These are phyloP conservation scores for Eurypyga helias DNA, from an alignment of 2,113 vertebrate species.

Conservation along the genomic window DNA sequence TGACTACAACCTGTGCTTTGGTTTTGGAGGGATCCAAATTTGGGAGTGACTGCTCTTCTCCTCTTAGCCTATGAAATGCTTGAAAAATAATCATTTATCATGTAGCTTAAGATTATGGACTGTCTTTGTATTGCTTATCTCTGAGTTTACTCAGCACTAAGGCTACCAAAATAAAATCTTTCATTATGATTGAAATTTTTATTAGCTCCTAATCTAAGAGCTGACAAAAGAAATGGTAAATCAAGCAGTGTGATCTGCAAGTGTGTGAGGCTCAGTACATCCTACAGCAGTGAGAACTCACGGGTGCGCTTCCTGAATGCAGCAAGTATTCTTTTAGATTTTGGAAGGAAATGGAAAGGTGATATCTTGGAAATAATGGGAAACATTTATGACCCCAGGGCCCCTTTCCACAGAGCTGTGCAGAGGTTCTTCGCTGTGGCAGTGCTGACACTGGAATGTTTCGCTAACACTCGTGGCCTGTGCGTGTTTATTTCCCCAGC, in stretches of 20 bases:
- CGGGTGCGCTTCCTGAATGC: not conserved
- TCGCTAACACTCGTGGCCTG: rapidly evolving
- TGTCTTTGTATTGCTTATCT: not conserved
- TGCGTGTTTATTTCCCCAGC: rapidly evolving
- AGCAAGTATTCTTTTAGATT: rapidly evolving
- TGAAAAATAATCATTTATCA: not conserved
- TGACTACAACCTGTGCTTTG: not conserved
- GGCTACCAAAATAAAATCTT: not conserved
- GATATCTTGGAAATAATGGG: not conserved
- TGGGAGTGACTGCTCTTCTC: not conserved
- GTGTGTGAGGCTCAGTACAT: rapidly evolving
- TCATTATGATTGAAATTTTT: not conserved
- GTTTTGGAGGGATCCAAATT: not conserved
- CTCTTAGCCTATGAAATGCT: not conserved
- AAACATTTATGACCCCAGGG: not conserved
- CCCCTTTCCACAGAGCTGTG: not conserved
- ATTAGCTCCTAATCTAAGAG: not conserved
- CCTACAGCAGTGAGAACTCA: rapidly evolving
- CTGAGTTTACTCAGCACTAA: not conserved
- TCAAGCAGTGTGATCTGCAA: not conserved
- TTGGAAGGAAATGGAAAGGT: not conserved
- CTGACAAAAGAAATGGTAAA: not conserved
- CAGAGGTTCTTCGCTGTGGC: rapidly evolving
- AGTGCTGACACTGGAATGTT: rapidly evolving
- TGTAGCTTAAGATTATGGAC: not conserved